Evolutionary conservation across 2,888 invertebrate species (phyloP), one percentile per base, ranked within the genome.

Genomic region (Leucophenga maculata): DNA sequence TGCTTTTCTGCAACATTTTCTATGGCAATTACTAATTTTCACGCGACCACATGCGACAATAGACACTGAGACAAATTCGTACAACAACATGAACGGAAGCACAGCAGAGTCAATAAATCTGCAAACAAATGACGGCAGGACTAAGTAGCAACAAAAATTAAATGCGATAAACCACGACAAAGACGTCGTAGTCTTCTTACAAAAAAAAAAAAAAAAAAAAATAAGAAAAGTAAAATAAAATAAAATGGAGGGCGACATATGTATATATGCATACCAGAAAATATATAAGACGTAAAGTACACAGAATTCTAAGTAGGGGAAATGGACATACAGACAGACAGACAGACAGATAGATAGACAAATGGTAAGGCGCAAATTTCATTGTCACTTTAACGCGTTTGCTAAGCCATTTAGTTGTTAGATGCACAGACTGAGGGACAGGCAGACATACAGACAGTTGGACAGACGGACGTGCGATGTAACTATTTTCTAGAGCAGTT

Each of bases 361-460:
- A 77, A 75, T 80, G 26, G 26, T 18, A 54, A 54, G 22, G 44
- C 44, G 39, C 46, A 76, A 77, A 75, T 82, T 80, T 75, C 85
- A 82, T 84, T 82, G 82, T 82, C 82, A 82, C 78, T 82, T 84
- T 83, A 83, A 80, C 85, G 77, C 82, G 74, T 70, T 70, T 55
- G 67, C 57, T 57, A 67, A 55, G 57, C 32, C 70, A 70, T 62
- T 64, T 67, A 55, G 46, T 26, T 13, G 54, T 59, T 52, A 44
- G 44, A 64, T 59, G 32, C 14, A 55, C 55, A 20, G 39, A 39
- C 11, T 6, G 39, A 39, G 1, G 1, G 39, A 39, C 39, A 39
- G 8, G 26, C 31, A 6, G 31, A 64, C 62, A 8, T 46, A 48
- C 18, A 14, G 39, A 39, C 11, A 32, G 32, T 6, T 8, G 9